phyloP scores from a whole-genome alignment of 2,888 invertebrate species.

The Villa cingulata region DNA sequence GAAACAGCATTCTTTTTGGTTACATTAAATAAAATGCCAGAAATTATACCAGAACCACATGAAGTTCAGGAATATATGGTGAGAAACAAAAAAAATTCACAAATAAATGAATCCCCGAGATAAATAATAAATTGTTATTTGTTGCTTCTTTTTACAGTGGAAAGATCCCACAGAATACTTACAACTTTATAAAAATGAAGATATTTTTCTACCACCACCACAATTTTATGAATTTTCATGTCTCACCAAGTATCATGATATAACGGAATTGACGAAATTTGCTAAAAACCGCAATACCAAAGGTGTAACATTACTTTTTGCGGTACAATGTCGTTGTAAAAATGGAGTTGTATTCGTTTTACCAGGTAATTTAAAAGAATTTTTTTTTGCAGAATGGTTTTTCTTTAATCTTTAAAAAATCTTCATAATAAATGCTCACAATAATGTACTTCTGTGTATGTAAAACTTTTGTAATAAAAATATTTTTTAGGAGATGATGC shows the following conservation, averaged over 20 bases:
- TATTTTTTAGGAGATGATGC: slow-evolving; percentile 40
- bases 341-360: slow-evolving; percentile 46
- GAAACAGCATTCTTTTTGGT: slow-evolving; percentile 63
- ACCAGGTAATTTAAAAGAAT: too few relatives aligned
- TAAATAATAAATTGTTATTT: too few relatives aligned
- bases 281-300: slow-evolving; percentile 41
- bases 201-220: slow-evolving; percentile 49
- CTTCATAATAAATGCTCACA: not conserved
- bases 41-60: slow-evolving; percentile 37
- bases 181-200: slow-evolving; percentile 16
- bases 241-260: slow-evolving; percentile 41
- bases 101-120: too few relatives aligned
- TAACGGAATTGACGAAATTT: slow-evolving; percentile 45
- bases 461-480: too few relatives aligned
- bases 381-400: too few relatives aligned
- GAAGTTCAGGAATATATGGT: slow-evolving; percentile 38
- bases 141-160: slow-evolving; percentile 66
- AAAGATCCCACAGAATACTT: slow-evolving; percentile 39
- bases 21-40: slow-evolving; percentile 42
- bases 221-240: slow-evolving; percentile 63
- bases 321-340: slow-evolving; percentile 40
- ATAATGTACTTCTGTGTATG: too few relatives aligned
- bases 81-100: too few relatives aligned
- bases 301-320: slow-evolving; percentile 42
- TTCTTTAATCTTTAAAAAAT: not conserved